Evolutionary conservation across 2,888 invertebrate genomes (phyloP).

Genomic region (Drosophila emarginata): DNA sequence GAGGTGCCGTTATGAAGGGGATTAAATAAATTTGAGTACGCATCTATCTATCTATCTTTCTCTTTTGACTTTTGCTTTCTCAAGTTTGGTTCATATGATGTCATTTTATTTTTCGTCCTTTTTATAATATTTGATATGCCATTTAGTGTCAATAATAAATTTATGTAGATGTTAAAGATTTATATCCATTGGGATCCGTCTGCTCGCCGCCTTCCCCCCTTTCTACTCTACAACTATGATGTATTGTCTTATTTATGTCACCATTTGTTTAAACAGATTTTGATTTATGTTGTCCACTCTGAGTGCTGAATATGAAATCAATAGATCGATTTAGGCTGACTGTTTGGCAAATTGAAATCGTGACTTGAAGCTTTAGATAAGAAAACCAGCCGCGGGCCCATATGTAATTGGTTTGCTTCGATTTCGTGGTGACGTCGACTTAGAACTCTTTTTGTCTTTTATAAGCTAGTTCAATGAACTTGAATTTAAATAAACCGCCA

Average conservation of each 20-base stretch:
- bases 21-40: too few species aligned
- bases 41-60: too few species aligned
- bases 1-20: constrained; percentile 15
- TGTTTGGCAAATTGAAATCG: constrained; percentile 76
- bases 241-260: constrained; percentile 57
- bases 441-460: neutral
- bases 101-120: neutral
- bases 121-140: too few species aligned
- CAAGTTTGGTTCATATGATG: too few species aligned
- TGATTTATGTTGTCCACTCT: constrained; percentile 74
- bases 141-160: too few species aligned
- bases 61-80: too few species aligned
- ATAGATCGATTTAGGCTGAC: constrained; percentile 68
- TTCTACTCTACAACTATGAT: constrained; percentile 16
- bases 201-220: neutral
- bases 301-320: constrained; percentile 76
- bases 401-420: constrained; percentile 39
- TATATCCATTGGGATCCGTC: too few species aligned
- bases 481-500: constrained; percentile 24
- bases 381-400: constrained; percentile 34
- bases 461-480: constrained; percentile 52
- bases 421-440: neutral
- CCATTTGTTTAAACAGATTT: constrained; percentile 54
- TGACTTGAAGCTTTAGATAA: constrained; percentile 78
- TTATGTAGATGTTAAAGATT: too few species aligned